phyloP scores from a whole-genome alignment of 2,888 invertebrate genomes.

The Metellina segmentata region DNA sequence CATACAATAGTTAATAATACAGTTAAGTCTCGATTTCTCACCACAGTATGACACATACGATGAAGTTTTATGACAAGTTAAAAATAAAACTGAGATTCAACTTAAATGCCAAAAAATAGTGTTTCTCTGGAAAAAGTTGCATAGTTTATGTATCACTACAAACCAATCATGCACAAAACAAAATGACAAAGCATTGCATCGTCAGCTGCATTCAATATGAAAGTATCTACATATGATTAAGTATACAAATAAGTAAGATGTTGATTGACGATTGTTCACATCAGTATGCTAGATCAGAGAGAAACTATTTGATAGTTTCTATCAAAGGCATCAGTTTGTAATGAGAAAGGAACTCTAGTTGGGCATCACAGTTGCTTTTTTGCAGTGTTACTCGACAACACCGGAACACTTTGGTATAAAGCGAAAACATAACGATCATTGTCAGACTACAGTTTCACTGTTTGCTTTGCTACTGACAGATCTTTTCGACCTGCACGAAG shows the following conservation, averaged over 20 bases:
- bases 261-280: neutral
- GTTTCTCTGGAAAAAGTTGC: too few relatives aligned
- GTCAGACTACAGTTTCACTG: constrained; percentile 64
- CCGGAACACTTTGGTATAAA: constrained; percentile 22
- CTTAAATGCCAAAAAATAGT: too few relatives aligned
- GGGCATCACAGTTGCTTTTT: constrained; percentile 13
- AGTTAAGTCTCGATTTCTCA: too few relatives aligned
- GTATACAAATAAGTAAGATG: neutral
- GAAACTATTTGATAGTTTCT: neutral
- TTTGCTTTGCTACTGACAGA: constrained; percentile 54
- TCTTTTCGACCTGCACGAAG: constrained; percentile 33
- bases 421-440: neutral
- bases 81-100: too few relatives aligned
- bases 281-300: neutral
- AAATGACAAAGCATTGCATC: too few relatives aligned
- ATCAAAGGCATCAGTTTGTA: neutral
- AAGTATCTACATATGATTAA: too few relatives aligned
- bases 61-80: too few relatives aligned
- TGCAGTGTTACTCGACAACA: constrained; percentile 10
- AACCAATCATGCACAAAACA: too few relatives aligned
- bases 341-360: constrained; percentile 15
- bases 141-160: too few relatives aligned
- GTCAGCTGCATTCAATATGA: too few relatives aligned
- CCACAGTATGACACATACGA: too few relatives aligned
- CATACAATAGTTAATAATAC: too few relatives aligned